A percentile compares a stretch with the other conserved stretches of the same genome.
phyloP scores from a whole-genome alignment of 2,797 vertebrate species.

The Pelobates cultripes region DNA sequence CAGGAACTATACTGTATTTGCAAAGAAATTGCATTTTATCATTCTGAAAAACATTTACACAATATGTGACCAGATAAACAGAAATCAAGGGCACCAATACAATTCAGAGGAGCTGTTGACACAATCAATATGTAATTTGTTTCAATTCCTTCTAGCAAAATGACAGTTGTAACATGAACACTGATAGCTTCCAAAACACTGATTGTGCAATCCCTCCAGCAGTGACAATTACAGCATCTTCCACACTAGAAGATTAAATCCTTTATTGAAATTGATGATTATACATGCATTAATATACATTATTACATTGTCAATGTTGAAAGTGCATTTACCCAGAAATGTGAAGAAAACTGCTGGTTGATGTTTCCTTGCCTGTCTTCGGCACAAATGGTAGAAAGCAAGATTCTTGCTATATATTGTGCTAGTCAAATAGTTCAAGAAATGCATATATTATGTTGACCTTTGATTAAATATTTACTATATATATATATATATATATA shows the following conservation, averaged over 20 bases:
- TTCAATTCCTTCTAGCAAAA: conserved; percentile 51
- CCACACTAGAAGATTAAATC: conserved; percentile 20
- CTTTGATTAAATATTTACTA: too few species aligned
- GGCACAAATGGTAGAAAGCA: too few species aligned
- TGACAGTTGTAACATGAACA: conserved; percentile 49
- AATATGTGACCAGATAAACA: conserved; percentile 49
- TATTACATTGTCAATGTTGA: not conserved
- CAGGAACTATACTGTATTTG: conserved; percentile 20
- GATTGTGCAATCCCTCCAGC: conserved; percentile 40
- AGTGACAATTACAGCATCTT: conserved; percentile 30
- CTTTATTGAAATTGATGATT: conserved; percentile 8
- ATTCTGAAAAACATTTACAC: conserved; percentile 34
- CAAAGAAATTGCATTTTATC: conserved; percentile 37
- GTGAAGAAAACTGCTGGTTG: too few species aligned
- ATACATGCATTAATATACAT: conserved; percentile 17
- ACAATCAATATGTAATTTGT: conserved; percentile 56
- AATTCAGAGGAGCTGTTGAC: conserved; percentile 38
- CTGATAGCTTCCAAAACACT: conserved; percentile 50
- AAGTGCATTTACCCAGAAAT: too few species aligned
- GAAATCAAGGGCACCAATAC: conserved; percentile 46
- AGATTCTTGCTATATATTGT: too few species aligned
- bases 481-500: too few species aligned
- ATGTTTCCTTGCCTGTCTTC: too few species aligned
- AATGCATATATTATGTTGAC: too few species aligned
- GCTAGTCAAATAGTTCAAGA: too few species aligned